These are phyloP conservation scores for Cephus spinipes DNA, from an alignment of 2,888 invertebrate species.

Conservation along the genomic window DNA sequence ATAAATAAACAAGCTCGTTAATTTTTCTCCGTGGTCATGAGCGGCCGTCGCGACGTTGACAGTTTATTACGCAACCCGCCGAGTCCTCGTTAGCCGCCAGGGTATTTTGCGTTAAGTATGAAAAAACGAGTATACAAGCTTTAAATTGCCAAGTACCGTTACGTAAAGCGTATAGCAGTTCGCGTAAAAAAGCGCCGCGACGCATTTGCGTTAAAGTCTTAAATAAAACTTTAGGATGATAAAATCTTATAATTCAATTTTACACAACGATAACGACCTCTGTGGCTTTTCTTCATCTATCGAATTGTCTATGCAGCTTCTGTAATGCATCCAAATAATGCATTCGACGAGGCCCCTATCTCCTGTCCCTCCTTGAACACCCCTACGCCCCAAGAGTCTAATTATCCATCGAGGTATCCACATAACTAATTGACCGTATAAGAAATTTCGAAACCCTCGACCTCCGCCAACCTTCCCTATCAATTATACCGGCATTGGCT, in stretches of 20 bases:
- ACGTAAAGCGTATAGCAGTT: neutral
- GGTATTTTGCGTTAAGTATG: constrained; percentile 9
- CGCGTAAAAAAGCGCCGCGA: neutral
- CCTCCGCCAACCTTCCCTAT: neutral
- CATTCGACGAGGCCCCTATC: neutral
- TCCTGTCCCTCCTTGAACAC: neutral
- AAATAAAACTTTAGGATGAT: neutral
- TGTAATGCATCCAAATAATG: neutral
- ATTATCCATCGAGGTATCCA: neutral
- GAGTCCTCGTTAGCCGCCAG: constrained; percentile 10
- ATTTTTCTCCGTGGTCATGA: neutral
- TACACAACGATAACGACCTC: neutral
- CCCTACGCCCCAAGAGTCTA: neutral
- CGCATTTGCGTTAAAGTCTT: neutral
- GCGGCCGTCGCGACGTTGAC: constrained; percentile 10
- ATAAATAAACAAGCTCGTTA: constrained; percentile 9
- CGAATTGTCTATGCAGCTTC: neutral
- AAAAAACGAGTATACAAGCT: neutral
- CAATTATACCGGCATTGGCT: constrained; percentile 14
- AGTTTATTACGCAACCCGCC: constrained; percentile 5
- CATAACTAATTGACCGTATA: neutral
- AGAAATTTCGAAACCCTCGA: neutral
- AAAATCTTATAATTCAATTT: neutral
- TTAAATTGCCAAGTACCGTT: neutral
- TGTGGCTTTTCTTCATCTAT: neutral